Conservation (phyloP, 2,888 invertebrate species). For the Machimus atricapillus region DNA sequence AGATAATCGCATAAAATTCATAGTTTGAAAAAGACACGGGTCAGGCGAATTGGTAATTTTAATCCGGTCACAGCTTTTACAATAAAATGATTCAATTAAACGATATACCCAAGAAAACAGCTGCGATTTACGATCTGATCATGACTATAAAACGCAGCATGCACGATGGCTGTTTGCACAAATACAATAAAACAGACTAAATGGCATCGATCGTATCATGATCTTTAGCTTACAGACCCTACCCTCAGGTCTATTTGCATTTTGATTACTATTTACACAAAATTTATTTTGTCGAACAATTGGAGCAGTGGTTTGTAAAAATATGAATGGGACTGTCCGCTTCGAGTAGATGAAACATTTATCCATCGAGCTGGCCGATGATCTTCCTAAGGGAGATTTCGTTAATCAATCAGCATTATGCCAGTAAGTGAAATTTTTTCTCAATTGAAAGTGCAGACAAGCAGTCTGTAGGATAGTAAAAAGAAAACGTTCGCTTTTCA, state of each 20-base stretch:
- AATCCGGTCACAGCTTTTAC: background rate
- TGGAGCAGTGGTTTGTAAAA: background rate
- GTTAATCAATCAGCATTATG: background rate
- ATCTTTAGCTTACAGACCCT: background rate
- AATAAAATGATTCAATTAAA: background rate
- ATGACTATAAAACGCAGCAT: background rate
- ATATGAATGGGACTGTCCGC: background rate
- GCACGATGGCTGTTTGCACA: background rate
- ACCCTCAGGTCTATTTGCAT: background rate
- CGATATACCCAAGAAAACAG: background rate
- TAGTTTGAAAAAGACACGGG: background rate
- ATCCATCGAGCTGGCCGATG: background rate
- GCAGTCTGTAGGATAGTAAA: background rate
- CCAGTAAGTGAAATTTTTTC: background rate
- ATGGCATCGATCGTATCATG: background rate
- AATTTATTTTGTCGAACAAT: background rate
- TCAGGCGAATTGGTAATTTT: background rate
- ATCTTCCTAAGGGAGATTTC: background rate
- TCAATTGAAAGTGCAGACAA: background rate
- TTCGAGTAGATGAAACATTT: background rate
- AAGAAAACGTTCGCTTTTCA: background rate
- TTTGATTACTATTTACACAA: background rate
- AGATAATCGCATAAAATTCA: background rate
- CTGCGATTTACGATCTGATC: background rate
- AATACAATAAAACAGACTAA: background rate